phyloP scores from a whole-genome alignment of 2,888 invertebrate genomes.

The Theodoxus fluviatilis region DNA sequence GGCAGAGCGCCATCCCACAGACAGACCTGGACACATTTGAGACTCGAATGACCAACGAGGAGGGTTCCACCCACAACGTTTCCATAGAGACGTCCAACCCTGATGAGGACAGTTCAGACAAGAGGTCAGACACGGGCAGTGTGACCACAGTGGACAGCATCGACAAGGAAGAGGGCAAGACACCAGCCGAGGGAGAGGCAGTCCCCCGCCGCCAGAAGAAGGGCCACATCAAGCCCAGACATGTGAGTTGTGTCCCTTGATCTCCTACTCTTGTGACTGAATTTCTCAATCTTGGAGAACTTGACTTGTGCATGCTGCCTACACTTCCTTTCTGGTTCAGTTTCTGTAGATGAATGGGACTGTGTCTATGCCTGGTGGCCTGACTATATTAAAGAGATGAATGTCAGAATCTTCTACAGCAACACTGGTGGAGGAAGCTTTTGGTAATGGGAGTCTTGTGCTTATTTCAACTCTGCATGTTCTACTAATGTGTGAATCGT shows the following conservation, averaged over 20 bases:
- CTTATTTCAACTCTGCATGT: too few species aligned
- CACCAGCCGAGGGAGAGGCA: background rate
- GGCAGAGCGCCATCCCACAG: constrained; percentile 45
- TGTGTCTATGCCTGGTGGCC: too few species aligned
- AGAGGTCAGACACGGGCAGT: constrained; percentile 52
- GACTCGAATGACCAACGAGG: constrained; percentile 42
- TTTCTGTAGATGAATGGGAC: too few species aligned
- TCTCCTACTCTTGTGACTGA: too few species aligned
- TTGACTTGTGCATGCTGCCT: too few species aligned
- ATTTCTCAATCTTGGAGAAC: too few species aligned
- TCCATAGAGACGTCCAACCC: constrained; percentile 46
- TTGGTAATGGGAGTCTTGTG: too few species aligned
- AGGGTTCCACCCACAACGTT: constrained; percentile 28
- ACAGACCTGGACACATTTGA: constrained; percentile 57
- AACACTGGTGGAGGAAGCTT: too few species aligned
- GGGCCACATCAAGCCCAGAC: constrained; percentile 42
- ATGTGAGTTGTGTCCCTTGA: constrained; percentile 40
- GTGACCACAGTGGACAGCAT: constrained; percentile 51
- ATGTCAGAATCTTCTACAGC: too few species aligned
- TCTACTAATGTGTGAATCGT: too few species aligned
- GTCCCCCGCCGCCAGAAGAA: constrained; percentile 30
- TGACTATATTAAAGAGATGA: too few species aligned
- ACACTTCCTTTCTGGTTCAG: too few species aligned
- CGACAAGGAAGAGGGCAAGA: constrained; percentile 43
- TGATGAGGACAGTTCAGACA: constrained; percentile 48